Percentiles rank a stretch among this genome's conserved stretches.
These are phyloP conservation scores for Sciurus vulgaris DNA, from an alignment of 2,797 vertebrate genomes.

Conservation along the genomic window DNA sequence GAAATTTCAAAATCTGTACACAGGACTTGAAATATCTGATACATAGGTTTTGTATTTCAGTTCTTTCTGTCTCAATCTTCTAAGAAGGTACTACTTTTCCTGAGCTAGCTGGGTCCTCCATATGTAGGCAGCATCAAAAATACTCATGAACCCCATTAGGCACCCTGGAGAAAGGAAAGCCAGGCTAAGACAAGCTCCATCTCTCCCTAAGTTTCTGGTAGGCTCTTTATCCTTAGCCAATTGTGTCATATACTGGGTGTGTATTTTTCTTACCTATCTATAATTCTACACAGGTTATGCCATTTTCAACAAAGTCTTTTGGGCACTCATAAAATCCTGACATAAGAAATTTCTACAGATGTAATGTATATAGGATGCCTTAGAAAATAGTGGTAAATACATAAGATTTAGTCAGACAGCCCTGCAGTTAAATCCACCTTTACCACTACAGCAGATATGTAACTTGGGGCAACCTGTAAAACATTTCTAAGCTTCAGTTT, in stretches of 20 bases:
- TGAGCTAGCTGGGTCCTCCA: background rate
- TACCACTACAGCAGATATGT: background rate
- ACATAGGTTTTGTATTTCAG: background rate
- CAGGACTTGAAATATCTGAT: background rate
- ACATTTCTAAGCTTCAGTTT: background rate
- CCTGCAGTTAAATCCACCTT: background rate
- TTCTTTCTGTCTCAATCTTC: background rate
- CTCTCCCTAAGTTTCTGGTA: background rate
- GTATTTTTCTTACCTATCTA: background rate
- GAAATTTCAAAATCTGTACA: background rate
- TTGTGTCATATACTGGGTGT: background rate
- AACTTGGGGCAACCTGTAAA: background rate
- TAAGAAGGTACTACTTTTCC: slow-evolving; percentile 16
- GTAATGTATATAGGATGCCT: background rate
- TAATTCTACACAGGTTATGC: background rate
- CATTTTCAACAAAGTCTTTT: slow-evolving; percentile 43
- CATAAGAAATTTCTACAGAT: background rate
- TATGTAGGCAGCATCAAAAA: background rate
- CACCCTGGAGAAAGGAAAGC: background rate
- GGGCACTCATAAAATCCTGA: background rate
- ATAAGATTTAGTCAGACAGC: background rate
- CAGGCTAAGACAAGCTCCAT: background rate
- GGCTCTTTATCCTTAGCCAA: background rate
- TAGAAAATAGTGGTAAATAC: background rate
- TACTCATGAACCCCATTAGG: background rate